A percentile compares a stretch with the other conserved stretches of the same genome.
Conservation (phyloP, 1,140 invertebrate genomes). For the Macrobrachium rosenbergii region DNA sequence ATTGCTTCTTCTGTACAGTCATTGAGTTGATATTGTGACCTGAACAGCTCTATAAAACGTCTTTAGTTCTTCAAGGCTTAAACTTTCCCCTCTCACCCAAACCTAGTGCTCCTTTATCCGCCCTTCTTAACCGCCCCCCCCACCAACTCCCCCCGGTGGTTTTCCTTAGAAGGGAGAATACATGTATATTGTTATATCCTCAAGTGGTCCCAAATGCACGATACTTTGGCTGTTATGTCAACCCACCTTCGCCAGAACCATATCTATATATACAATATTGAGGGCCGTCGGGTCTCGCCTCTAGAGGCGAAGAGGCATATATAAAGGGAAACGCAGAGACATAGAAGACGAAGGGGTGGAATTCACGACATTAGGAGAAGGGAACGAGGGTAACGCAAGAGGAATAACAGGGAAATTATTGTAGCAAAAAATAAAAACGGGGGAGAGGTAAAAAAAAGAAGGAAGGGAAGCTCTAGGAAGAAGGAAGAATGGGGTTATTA, state of each 20-base stretch:
- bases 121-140: background rate
- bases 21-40: too few species aligned
- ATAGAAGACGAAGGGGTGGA: background rate
- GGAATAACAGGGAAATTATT: background rate
- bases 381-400: background rate
- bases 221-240: conserved; percentile 35
- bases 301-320: background rate
- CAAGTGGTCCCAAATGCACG: conserved; percentile 50
- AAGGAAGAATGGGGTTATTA: too few species aligned
- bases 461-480: too few species aligned
- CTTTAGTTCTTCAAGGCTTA: too few species aligned
- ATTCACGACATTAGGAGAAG: background rate
- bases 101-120: background rate
- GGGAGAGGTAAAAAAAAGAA: background rate
- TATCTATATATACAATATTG: conserved; percentile 27
- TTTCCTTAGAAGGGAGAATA: conserved; percentile 29
- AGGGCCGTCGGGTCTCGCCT: background rate
- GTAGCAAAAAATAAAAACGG: background rate
- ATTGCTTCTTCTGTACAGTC: too few species aligned
- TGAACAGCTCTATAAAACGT: too few species aligned
- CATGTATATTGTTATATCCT: conserved; percentile 47
- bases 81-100: background rate
- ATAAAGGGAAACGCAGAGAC: background rate
- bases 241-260: conserved; percentile 17
- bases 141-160: background rate